Conservation (phyloP, 2,888 invertebrate species). For the Geophilus truncorum region DNA sequence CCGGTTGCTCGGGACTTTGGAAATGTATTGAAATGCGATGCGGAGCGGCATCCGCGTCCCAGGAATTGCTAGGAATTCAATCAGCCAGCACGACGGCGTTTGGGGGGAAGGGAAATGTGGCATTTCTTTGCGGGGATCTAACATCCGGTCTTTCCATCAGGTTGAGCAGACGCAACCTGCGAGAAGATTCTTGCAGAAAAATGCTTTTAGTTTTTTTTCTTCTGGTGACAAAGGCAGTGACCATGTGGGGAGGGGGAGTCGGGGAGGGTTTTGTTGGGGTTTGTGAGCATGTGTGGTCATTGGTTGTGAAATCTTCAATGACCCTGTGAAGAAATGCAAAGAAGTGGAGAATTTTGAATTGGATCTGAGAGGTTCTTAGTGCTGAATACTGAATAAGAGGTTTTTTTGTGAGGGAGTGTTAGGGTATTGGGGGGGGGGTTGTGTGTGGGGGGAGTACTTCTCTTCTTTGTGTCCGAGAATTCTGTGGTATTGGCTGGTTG, state of each 20-base stretch:
- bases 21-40: conserved; percentile 1
- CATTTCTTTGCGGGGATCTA: conserved; percentile 17
- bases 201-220: conserved; percentile 12
- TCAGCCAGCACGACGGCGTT: conserved; percentile 1
- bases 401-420: too few species aligned
- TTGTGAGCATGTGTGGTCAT: not conserved
- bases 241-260: too few species aligned
- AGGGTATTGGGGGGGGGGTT: too few species aligned
- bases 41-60: not conserved
- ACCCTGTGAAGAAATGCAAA: not conserved
- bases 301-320: not conserved
- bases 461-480: conserved; percentile 14
- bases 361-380: not conserved
- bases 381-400: not conserved
- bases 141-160: conserved; percentile 23
- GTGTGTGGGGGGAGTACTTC: not conserved
- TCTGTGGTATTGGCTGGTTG: not conserved
- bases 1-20: not conserved
- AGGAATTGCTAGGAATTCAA: conserved; percentile 22
- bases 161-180: not conserved
- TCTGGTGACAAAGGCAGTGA: not conserved
- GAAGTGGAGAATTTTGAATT: not conserved
- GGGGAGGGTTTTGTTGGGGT: too few species aligned
- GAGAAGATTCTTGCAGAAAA: not conserved
- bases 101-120: not conserved